Base-by-base conservation (phyloP, 1,140 invertebrate species). In the Plectrocnemia conspersa region DNA sequence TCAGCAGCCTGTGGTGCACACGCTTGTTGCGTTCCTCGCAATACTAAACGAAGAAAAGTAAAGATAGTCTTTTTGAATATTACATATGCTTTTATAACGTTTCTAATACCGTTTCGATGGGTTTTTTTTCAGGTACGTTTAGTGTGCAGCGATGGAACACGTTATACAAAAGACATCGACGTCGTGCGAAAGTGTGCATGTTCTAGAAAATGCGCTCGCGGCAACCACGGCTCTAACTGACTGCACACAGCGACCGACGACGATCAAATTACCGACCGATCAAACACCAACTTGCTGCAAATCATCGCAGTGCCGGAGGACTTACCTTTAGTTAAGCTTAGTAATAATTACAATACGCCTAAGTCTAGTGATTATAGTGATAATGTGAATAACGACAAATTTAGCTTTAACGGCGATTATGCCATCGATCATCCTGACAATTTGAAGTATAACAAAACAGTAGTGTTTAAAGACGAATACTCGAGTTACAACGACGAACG, bases 151-250 rank as follows among this genome's bases (percentile, higher is more conserved):
- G 87, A 97, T 71, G 93, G 93, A 42, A 89, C 85, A 52, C 86
- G 89, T 42, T 96, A 93, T 79, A 91, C 91, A 67, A 93, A 94
- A 80, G 89, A 96, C 68, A 85, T 98, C 65, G 91, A 97, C 67
- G 89, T 98, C 66, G 90, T 98, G 67, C 84, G 93, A 65, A 97
- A 96, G 73, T 98, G 88, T 71, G 85, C 86, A 50, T 91, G 88
- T 74, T 83, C 84, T 56, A 86, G 88, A 70, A 90, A 90, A 76
- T 91, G 88, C 76, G 81, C 86, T 72, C 83, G 82, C 58, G 25
- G 49, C 10, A 41, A 77, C 67, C 56, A 61, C 62, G 38, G 66
- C 68, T 7, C 70, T 70, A 64, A 60, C 69, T 58, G 68, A 68
- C 64, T 75, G 65, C 45, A 41, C 44, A 55, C 48, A 25, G 58